Evolutionary conservation across 2,113 vertebrate genomes (phyloP), one percentile per base, ranked within the genome.

Genomic region (Perca fluviatilis): DNA sequence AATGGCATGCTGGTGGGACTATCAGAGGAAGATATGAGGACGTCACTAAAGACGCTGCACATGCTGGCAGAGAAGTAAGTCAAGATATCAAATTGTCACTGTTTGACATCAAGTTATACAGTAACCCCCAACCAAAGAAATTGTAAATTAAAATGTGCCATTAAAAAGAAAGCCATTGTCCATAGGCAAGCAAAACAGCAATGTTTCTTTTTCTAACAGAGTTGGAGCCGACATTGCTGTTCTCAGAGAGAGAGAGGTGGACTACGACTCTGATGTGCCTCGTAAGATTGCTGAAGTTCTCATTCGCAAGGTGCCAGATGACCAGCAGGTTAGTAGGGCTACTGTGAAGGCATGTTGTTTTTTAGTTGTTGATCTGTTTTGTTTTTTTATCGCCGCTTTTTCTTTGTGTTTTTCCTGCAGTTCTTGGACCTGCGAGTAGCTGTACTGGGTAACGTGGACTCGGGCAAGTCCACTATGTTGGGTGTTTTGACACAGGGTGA

Each of bases 401-500:
- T 47, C 12, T 46, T 53, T 65, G 15, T 78, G 62, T 49, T 75
- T 65, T 69, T 21, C 84, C 50, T 77, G 5, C 84, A 99, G 98
- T 99, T 99, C 86, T 91, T 99, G 92, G 98, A 99, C 93, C 93
- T 99, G 56, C 96, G 98, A 60, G 98, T 99, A 62, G 98, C 98
- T 1, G 98, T 99, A 62, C 93, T 99, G 64, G 98, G 98, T 51
- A 99, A 99, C 2, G 98, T 99, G 93, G 98, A 99, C 94, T 98
- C 98, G 0, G 98, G 98, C 43, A 99, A 99, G 90, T 99, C 98
- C 49, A 99, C 98, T 12, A 93, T 99, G 33, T 92, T 99, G 78
- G 98, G 98, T 43, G 98, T 99, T 68, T 93, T 99, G 85, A 99
- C 98, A 0, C 98, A 99, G 90, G 98, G 98, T 36, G 98, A 99